phyloP scores from a whole-genome alignment of 2,797 vertebrate genomes.

The Euthynnus affinis region DNA sequence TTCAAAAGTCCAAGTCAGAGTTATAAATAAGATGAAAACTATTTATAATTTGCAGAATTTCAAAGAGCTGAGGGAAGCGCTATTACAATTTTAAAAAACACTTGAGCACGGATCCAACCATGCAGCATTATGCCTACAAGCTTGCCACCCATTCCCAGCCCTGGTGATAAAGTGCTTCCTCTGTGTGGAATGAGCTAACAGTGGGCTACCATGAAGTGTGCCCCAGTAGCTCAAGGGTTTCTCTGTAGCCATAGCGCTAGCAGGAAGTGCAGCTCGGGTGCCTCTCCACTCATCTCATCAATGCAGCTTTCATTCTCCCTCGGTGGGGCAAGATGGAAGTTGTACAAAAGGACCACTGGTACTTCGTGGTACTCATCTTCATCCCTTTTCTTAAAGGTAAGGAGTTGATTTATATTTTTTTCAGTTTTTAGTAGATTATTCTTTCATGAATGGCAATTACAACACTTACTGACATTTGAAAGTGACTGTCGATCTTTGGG shows the following conservation, averaged over 20 bases:
- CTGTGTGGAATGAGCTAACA: constrained; percentile 62
- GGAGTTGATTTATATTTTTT: constrained; percentile 29
- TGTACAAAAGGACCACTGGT: constrained; percentile 88
- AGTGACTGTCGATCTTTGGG: background rate
- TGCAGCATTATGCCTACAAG: constrained; percentile 39
- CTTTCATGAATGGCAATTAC: background rate
- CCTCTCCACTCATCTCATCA: constrained; percentile 80
- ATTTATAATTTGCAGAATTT: background rate
- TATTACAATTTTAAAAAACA: background rate
- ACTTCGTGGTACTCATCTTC: constrained; percentile 86
- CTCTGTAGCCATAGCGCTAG: constrained; percentile 59
- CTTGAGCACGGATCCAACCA: constrained; percentile 1
- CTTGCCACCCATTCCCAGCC: constrained; percentile 33
- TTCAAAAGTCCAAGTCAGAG: background rate
- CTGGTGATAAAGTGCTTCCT: constrained; percentile 51
- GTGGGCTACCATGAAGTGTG: constrained; percentile 60
- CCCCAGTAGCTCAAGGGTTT: constrained; percentile 67
- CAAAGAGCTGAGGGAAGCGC: background rate
- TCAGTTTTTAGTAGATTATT: background rate
- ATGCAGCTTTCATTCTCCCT: constrained; percentile 88
- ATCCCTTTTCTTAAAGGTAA: constrained; percentile 85
- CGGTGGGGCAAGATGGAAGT: constrained; percentile 84
- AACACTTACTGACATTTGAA: background rate
- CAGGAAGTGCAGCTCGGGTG: constrained; percentile 81
- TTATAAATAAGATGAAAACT: background rate